Evolutionary conservation across 2,888 invertebrate species (phyloP).

Genomic region (Rhamnusium bicolor): DNA sequence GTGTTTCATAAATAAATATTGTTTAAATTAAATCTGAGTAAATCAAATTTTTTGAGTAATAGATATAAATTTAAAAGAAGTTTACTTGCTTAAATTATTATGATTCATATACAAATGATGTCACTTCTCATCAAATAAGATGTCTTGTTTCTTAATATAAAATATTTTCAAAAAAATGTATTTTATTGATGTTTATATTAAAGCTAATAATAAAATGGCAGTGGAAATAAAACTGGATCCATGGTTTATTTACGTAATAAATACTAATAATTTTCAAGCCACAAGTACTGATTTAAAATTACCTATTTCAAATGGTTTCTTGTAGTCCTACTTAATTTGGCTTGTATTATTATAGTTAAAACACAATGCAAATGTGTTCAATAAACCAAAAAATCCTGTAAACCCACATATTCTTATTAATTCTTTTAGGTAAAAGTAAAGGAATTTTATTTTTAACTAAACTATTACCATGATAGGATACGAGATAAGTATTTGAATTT

Average conservation of each 20-base stretch:
- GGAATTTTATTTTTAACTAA: background rate
- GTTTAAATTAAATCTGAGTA: background rate
- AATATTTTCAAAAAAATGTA: background rate
- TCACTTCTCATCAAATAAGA: background rate
- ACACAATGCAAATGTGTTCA: conserved; percentile 26
- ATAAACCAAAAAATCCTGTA: conserved; percentile 32
- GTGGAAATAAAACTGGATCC: background rate
- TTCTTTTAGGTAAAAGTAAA: conserved; percentile 10
- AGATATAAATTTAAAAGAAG: conserved; percentile 2
- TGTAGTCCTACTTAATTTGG: background rate
- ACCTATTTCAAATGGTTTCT: background rate
- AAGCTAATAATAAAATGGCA: background rate
- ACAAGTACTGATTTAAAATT: background rate
- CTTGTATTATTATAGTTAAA: conserved; percentile 7
- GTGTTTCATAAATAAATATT: background rate
- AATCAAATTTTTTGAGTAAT: background rate
- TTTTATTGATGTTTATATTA: background rate
- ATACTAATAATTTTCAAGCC: background rate
- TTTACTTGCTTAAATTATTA: background rate
- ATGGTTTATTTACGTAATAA: background rate
- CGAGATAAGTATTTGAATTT: background rate
- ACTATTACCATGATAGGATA: background rate
- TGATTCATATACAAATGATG: conserved; percentile 19
- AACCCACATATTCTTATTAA: conserved; percentile 13
- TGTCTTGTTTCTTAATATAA: background rate